Percentiles rank a stretch among this genome's conserved stretches.
Conservation (phyloP, 2,113 vertebrate species). For the Callaeas wilsoni region DNA sequence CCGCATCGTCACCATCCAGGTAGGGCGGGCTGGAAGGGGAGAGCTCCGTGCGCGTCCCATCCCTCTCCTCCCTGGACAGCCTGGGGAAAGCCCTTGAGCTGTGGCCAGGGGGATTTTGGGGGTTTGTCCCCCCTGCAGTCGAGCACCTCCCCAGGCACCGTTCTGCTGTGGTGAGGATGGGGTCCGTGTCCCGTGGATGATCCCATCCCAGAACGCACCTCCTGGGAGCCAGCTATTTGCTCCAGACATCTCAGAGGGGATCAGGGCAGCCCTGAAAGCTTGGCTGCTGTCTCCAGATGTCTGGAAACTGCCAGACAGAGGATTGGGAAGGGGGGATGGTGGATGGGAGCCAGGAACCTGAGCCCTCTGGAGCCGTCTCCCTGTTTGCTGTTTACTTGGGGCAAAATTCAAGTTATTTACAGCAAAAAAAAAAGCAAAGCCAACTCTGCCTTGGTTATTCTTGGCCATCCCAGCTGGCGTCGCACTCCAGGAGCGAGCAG, state of each 20-base stretch:
- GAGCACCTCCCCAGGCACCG: fast-evolving
- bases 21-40: background rate
- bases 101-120: fast-evolving
- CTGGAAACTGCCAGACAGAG: background rate
- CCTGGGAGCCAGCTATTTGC: background rate
- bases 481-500: background rate
- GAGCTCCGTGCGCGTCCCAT: fast-evolving
- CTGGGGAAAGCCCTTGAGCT: background rate
- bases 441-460: background rate
- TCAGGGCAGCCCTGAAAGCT: background rate
- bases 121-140: no score
- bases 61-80: background rate
- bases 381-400: background rate
- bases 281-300: background rate
- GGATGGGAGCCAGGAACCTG: background rate
- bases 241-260: background rate
- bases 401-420: constrained; percentile 7
- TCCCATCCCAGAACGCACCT: background rate
- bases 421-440: background rate
- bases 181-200: background rate
- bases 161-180: fast-evolving
- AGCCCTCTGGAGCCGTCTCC: background rate
- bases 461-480: background rate
- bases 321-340: background rate
- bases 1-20: constrained; percentile 97